Percentiles rank a stretch among this genome's conserved stretches.
Conservation (phyloP, 2,797 vertebrate genomes). For the Arctocebus calabarensis region DNA sequence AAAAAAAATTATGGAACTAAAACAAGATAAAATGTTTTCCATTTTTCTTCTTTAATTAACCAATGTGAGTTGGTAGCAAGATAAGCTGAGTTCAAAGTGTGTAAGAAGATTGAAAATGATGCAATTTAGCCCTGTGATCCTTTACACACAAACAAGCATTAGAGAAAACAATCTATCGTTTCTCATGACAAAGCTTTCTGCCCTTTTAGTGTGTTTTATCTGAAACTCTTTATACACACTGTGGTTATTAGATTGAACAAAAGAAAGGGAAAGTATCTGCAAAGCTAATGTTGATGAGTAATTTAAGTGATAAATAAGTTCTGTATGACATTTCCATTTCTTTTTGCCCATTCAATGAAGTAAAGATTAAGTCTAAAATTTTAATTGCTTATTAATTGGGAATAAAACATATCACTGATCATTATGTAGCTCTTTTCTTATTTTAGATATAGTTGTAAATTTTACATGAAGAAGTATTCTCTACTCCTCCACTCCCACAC, state of each 20-base stretch:
- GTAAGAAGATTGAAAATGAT: conserved; percentile 11
- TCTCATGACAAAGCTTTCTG: conserved; percentile 26
- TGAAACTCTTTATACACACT: not conserved
- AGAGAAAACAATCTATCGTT: conserved; percentile 33
- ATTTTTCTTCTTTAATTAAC: conserved; percentile 56
- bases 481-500: not conserved
- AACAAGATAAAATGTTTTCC: not conserved
- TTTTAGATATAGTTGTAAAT: conserved; percentile 1
- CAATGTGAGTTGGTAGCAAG: not conserved
- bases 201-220: not conserved
- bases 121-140: not conserved
- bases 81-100: conserved; percentile 15
- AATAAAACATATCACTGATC: not conserved
- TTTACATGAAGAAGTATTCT: not conserved
- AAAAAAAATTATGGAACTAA: not conserved
- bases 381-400: conserved; percentile 31
- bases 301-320: conserved; percentile 62
- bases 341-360: not conserved
- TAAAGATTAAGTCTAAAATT: not conserved
- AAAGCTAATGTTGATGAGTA: not conserved
- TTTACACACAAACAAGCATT: not conserved
- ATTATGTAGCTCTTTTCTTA: conserved; percentile 32
- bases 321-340: conserved; percentile 51
- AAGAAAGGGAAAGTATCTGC: conserved; percentile 11
- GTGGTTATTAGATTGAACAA: not conserved